Percentiles rank a stretch among this genome's conserved stretches.
These are phyloP conservation scores for Menidia beryllina DNA, from an alignment of 2,113 vertebrate genomes.

Conservation along the genomic window DNA sequence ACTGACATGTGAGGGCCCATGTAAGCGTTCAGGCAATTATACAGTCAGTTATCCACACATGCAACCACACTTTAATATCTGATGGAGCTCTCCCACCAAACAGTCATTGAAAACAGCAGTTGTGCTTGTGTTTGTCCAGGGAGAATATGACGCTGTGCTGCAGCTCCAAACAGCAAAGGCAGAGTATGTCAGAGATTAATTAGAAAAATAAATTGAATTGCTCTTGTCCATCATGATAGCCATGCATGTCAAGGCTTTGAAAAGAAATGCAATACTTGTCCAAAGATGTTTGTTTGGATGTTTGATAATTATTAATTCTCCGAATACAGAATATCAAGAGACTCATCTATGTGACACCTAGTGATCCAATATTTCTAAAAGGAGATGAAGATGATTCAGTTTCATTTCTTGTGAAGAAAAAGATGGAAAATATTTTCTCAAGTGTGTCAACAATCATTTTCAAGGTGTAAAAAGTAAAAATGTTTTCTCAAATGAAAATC, in stretches of 20 bases:
- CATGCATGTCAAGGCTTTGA: background rate
- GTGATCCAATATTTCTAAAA: background rate
- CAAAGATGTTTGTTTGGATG: background rate
- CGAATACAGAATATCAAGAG: background rate
- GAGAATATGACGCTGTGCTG: background rate
- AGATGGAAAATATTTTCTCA: background rate
- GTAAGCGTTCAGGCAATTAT: background rate
- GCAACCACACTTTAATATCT: background rate
- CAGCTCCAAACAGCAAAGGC: background rate
- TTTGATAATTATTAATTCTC: background rate
- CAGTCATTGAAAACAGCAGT: background rate
- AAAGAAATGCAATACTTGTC: background rate
- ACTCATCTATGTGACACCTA: background rate
- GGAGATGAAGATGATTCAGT: background rate
- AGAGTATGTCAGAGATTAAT: background rate
- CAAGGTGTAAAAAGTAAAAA: background rate
- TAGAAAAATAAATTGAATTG: constrained; percentile 6
- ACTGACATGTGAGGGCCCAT: background rate
- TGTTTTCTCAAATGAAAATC: constrained; percentile 5
- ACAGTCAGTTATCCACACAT: background rate
- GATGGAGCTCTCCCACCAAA: background rate
- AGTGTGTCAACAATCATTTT: background rate
- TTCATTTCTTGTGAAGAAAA: too few relatives aligned
- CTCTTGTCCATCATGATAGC: background rate
- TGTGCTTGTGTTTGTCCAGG: background rate